A percentile compares a stretch with the other conserved stretches of the same genome.
These are phyloP conservation scores for Pyrgilauda ruficollis DNA, from an alignment of 2,113 vertebrate species.

Conservation along the genomic window DNA sequence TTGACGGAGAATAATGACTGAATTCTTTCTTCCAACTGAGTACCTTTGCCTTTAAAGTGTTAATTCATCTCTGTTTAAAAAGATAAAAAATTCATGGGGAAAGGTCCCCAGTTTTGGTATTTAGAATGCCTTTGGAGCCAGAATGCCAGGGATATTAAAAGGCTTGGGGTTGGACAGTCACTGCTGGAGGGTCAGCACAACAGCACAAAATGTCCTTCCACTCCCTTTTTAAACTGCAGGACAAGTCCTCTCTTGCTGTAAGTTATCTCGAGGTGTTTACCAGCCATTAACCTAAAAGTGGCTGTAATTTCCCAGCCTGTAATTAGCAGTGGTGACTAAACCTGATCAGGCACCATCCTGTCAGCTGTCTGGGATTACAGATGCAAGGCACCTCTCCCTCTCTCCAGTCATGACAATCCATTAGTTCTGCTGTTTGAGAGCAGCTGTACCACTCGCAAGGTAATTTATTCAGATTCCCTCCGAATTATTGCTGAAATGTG, in stretches of 20 bases:
- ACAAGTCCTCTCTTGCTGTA: not conserved
- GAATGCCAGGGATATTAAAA: not conserved
- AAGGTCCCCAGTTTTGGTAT: not conserved
- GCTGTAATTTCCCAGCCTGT: conserved; percentile 59
- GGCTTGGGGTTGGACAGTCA: not conserved
- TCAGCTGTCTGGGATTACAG: conserved; percentile 52
- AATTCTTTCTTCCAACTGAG: not conserved
- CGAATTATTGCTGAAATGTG: conserved; percentile 58
- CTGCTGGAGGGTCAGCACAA: not conserved
- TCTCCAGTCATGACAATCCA: conserved; percentile 70
- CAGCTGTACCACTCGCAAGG: conserved; percentile 72
- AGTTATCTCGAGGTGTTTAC: conserved; percentile 51
- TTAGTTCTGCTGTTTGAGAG: conserved; percentile 73
- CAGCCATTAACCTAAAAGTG: conserved; percentile 58
- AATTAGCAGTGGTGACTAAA: conserved; percentile 66
- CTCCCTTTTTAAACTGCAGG: not conserved
- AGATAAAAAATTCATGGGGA: not conserved
- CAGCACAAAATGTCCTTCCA: not conserved
- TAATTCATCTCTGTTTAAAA: not conserved
- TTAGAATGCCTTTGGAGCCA: not conserved
- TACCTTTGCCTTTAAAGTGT: not conserved
- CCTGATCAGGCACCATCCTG: conserved; percentile 17
- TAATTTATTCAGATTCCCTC: conserved; percentile 73
- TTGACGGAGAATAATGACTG: not conserved
- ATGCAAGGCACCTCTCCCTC: conserved; percentile 55